Evolutionary conservation across 1,140 invertebrate genomes (phyloP), one percentile per base, ranked within the genome.

Genomic region (silkworm (Bombyx mori)): DNA sequence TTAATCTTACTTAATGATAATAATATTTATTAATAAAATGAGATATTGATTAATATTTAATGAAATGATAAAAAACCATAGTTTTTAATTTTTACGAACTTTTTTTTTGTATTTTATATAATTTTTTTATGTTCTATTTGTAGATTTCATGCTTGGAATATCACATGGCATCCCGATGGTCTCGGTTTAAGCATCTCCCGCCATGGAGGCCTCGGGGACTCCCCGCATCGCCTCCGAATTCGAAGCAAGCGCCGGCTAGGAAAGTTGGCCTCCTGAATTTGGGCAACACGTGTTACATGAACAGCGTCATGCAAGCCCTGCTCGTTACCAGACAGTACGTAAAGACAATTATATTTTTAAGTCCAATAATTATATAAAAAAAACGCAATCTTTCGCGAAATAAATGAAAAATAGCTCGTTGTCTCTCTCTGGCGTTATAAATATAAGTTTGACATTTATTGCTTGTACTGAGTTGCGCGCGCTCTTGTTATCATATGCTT

Each of bases 271-370:
- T 97, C 1, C 89, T 92, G 6, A 97, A 97, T 88, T 85, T 97
- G 12, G 95, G 95, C 9, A 96, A 96, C 66, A 96, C 94, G 0
- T 96, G 95, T 76, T 96, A 96, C 62, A 94, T 96, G 93, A 96
- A 96, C 70, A 95, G 94, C 71, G 91, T 95, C 8, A 80, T 96
- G 42, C 95, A 96, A 75, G 94, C 95, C 0, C 85, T 97, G 18
- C 92, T 92, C 55, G 94, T 94, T 90, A 95, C 94, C 45, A 92
- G 92, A 79, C 90, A 91, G 90, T 96, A 91, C 89, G 92, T 92
- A 82, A 3, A 35, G 26, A 35, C 2, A 35, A 5, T 35, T 3
- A 0, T 1, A 35, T 3, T 35, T 35, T 35, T 35, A 2, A 35
- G 26, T 35, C 2, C 1, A 35, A 35, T 35, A 35, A 35, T 35